Conservation (phyloP, 1,140 invertebrate genomes). For the Diploscapter pachys region DNA sequence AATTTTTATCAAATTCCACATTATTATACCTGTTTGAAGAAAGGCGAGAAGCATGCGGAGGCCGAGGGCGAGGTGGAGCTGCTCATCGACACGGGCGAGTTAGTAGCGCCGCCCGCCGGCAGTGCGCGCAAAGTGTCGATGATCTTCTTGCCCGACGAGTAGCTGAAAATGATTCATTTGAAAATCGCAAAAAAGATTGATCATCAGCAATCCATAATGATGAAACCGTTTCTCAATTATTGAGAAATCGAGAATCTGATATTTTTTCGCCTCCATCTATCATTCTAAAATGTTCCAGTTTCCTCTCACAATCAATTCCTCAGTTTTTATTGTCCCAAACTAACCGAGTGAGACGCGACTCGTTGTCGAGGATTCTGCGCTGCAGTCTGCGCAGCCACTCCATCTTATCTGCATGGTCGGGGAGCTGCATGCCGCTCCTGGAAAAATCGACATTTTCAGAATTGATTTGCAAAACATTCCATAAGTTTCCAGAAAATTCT, state of each 20-base stretch:
- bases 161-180: not conserved
- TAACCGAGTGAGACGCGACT: not conserved
- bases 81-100: no score
- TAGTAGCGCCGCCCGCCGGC: no score
- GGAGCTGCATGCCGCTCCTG: constrained; percentile 1
- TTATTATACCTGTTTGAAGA: no score
- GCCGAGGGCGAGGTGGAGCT: no score
- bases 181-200: not conserved
- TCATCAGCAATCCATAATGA: no score
- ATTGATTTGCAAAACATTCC: not conserved
- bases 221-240: no score
- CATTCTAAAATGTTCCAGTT: not conserved
- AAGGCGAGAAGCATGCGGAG: no score
- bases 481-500: not conserved
- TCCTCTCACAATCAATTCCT: no score
- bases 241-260: no score
- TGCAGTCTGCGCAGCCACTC: constrained; percentile 13
- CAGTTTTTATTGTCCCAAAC: constrained; percentile 7
- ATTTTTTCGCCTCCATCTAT: no score
- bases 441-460: not conserved
- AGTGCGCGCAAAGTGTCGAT: not conserved
- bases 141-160: constrained; percentile 30
- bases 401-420: not conserved
- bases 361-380: not conserved
- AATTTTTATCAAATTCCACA: no score